Base-by-base conservation (phyloP, 2,113 vertebrate species). In the Cyprinodon tularosa region DNA sequence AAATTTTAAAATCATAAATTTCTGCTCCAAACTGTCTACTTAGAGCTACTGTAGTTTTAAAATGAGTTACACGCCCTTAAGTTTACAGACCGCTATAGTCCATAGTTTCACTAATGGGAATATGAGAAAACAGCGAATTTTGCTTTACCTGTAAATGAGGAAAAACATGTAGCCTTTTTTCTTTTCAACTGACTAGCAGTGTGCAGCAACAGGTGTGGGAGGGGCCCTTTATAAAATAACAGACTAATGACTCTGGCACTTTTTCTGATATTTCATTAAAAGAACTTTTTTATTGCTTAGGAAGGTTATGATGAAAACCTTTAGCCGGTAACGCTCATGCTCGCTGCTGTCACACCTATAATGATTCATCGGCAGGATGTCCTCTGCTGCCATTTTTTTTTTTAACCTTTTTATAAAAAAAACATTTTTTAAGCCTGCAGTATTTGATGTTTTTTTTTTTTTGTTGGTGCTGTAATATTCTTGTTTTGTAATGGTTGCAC, bases 401-500 rank as follows among this genome's bases (percentile, higher is more conserved):
- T 50, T 64, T 62, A 22, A 20, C 15, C 13, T 57, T 20, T 57
- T 20, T 66, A 22, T 29, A 29, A 29, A 29, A 29, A 29, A 1
- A 29, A 12, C 5, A 3, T 42, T 11, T 62, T 29, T 84, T 20
- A 62, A 13, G 50, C 83, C 77, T 81, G 70, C 80, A 77, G 80
- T 84, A 68, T 86, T 82, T 66, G 8, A 42, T 48, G 71, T 44
- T 75, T 65, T 29, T 68, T 12, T 65, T 73, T 20, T 48, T n/a
- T 75, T 48, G 68, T 64, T 66, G 75, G 64, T 73, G 65, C 76
- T 66, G 39, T 88, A 90, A 72, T 92, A 90, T 91, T 90, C 83
- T 86, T 87, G 81, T 85, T 68, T 14, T 88, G 81, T 84, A 77
- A 62, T 73, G 80, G 77, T 80, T 87, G 78, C 81, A 89, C 83